Percentiles rank a stretch among this genome's conserved stretches.
Conservation (phyloP, 2,888 invertebrate genomes). For the Rhopalosiphum nymphaeae region DNA sequence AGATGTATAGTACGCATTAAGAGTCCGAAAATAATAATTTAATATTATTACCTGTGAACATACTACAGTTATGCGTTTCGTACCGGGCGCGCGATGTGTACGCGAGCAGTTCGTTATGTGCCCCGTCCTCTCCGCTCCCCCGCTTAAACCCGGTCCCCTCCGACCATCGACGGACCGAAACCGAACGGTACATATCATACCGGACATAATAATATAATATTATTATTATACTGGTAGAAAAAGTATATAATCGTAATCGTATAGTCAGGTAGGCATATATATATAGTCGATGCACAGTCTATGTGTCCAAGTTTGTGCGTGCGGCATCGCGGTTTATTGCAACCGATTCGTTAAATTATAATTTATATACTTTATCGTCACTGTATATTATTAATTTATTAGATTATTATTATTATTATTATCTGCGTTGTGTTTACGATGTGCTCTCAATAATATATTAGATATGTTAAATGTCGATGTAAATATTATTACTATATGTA, state of each 20-base stretch:
- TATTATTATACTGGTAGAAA: neutral
- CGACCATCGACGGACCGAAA: neutral
- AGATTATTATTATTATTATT: neutral
- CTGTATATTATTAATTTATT: neutral
- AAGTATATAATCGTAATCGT: neutral
- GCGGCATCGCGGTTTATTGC: neutral
- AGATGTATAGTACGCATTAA: neutral
- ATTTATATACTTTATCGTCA: neutral
- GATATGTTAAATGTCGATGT: neutral
- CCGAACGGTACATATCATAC: conserved; percentile 54
- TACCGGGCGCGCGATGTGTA: conserved; percentile 6
- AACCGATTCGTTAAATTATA: neutral
- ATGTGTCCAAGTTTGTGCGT: neutral
- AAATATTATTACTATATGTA: neutral
- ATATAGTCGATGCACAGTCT: no score
- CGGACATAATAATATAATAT: neutral
- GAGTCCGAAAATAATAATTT: conserved; percentile 16
- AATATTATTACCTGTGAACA: neutral
- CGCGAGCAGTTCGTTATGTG: neutral
- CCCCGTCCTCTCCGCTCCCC: neutral
- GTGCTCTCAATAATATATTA: neutral
- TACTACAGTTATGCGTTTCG: conserved; percentile 43
- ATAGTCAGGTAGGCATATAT: neutral
- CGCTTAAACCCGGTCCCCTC: neutral
- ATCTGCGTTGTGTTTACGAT: neutral